Base-by-base conservation (phyloP, 2,113 vertebrate genomes). In the Leptobrachium leishanense region DNA sequence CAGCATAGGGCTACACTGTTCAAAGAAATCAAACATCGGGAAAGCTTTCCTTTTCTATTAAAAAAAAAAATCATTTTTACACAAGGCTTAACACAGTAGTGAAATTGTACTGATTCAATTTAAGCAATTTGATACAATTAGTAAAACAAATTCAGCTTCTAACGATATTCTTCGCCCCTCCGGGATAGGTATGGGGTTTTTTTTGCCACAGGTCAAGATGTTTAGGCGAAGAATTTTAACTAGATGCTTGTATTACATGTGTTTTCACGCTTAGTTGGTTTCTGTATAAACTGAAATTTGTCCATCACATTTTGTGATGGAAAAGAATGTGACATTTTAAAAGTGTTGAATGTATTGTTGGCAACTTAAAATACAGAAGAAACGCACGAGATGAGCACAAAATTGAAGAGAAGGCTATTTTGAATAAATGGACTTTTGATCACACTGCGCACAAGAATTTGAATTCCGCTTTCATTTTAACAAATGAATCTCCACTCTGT, bases 1-100 rank as follows among this genome's bases (percentile, higher is more conserved):
- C 82, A 83, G 59, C 66, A 2, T 12, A 82, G 82, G 65, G 74
- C 73, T 85, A 69, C 41, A 83, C 39, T 75, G 76, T 84, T 86
- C 73, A 82, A 79, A 42, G 67, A 88, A 85, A 79, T 79, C 75
- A 69, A 46, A 75, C 72, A 41, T 67, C 67, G 81, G 72, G 62
- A 83, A 83, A 84, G 65, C 73, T 80, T 50, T 74, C 65, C 20
- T 44, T 80, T 50, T 46, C 11, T 62, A 13, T 20, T n/a, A 68
- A 74, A 73, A 76, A 68, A 31, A 31, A 31, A 76, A 76, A 77
- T 50, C 31, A 31, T 15, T 71, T 80, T 80, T 80, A 80, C 78
- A 80, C 72, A 74, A 59, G 71, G 72, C 64, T 80, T 80, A 80
- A 80, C 78, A 59, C 62, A 68, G 64, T 74, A 80, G 71, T 80